A percentile compares a stretch with the other conserved stretches of the same genome.
Evolutionary conservation across 2,797 vertebrate species (phyloP).

Genomic region (Lepus townsendii): DNA sequence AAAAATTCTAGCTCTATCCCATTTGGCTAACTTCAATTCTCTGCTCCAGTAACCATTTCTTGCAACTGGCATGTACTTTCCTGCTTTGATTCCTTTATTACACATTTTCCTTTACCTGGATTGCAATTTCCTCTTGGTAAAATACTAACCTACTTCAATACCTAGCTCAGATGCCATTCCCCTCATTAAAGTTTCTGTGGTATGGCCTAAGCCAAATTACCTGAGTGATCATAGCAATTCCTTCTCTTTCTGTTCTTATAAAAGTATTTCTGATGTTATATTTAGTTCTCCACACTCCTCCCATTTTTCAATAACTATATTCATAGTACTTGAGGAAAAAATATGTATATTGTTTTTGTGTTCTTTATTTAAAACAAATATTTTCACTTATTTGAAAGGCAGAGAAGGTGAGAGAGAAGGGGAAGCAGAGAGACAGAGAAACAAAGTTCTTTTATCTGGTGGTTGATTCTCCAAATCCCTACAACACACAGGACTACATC

Average conservation of each 20-base stretch:
- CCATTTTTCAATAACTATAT: neutral
- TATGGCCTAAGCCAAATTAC: neutral
- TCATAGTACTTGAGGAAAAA: neutral
- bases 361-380: neutral
- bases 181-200: neutral
- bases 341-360: neutral
- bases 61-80: neutral
- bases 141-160: neutral
- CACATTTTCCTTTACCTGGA: neutral
- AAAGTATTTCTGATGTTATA: neutral
- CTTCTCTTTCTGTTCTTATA: neutral
- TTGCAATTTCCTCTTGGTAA: neutral
- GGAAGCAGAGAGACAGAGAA: no score
- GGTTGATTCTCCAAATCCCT: no score
- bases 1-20: neutral
- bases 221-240: neutral
- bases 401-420: no score
- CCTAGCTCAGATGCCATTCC: neutral
- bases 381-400: no score
- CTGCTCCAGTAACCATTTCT: neutral
- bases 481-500: no score
- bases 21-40: neutral
- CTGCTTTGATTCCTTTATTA: neutral
- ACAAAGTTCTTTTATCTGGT: no score
- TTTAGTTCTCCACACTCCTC: neutral